These are phyloP conservation scores for Sylvia atricapilla DNA, from an alignment of 2,113 vertebrate genomes.

Conservation along the genomic window DNA sequence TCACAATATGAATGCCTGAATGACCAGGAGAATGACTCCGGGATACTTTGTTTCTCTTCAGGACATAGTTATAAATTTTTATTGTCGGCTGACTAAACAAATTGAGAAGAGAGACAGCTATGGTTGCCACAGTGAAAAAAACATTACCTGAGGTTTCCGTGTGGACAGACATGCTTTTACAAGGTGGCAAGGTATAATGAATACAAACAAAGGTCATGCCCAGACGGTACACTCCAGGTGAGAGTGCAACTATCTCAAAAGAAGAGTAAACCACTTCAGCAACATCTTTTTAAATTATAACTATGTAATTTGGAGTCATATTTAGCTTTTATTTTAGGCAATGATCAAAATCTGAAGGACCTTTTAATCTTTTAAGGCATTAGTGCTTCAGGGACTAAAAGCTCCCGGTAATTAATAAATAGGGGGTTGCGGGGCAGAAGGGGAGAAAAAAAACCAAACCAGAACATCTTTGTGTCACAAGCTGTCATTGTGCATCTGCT, in stretches of 20 bases:
- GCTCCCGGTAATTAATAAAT: slow-evolving; percentile 61
- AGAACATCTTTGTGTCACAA: slow-evolving; percentile 45
- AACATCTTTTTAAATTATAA: slow-evolving; percentile 32
- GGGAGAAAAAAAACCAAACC: neutral
- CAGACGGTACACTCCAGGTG: neutral
- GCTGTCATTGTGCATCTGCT: slow-evolving; percentile 46
- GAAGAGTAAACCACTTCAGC: slow-evolving; percentile 14
- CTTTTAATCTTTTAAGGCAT: slow-evolving; percentile 81
- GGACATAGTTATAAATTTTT: neutral
- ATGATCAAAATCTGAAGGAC: slow-evolving; percentile 65
- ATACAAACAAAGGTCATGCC: neutral
- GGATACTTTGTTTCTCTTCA: neutral
- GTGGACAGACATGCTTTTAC: neutral
- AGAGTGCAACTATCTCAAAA: neutral
- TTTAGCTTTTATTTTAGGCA: slow-evolving; percentile 65
- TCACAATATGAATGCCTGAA: neutral
- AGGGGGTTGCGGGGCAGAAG: neutral
- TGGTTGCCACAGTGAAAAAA: neutral
- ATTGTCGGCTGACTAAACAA: neutral
- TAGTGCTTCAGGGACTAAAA: slow-evolving; percentile 73
- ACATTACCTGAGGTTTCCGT: neutral
- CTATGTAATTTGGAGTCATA: neutral
- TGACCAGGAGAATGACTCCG: neutral
- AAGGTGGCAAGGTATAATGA: neutral
- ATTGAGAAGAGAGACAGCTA: neutral